Percentiles rank a stretch among this genome's conserved stretches.
phyloP scores from a whole-genome alignment of 2,888 invertebrate species.

The Noctua pronuba region DNA sequence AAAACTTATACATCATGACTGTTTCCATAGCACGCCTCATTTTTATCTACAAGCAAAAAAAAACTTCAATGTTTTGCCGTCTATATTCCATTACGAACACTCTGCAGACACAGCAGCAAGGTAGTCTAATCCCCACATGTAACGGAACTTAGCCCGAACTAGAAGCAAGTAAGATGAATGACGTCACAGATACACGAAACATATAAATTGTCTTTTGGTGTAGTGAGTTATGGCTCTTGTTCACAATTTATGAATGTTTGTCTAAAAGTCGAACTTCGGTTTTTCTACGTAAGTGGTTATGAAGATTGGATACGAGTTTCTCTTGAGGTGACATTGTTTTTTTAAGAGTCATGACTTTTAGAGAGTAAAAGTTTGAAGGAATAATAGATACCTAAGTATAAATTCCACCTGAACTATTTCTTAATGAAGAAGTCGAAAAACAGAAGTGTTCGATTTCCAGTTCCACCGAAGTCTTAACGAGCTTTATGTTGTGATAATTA shows the following conservation, averaged over 20 bases:
- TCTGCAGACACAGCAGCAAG: neutral
- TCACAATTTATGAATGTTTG: conserved; percentile 52
- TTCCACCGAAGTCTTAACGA: neutral
- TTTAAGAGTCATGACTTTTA: neutral
- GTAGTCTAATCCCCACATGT: conserved; percentile 15
- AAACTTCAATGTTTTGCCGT: no score
- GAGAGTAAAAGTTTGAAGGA: neutral
- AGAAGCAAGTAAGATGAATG: conserved; percentile 44
- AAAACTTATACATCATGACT: neutral
- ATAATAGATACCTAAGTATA: neutral
- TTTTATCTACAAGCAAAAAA: neutral
- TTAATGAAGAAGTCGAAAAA: neutral
- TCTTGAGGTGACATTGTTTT: conserved; percentile 5
- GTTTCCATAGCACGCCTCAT: neutral
- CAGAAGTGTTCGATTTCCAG: neutral
- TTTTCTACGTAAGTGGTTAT: conserved; percentile 42
- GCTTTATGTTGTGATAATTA: neutral
- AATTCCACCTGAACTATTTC: neutral
- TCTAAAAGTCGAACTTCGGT: conserved; percentile 20
- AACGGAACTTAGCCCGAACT: conserved; percentile 34
- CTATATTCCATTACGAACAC: neutral
- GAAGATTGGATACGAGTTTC: conserved; percentile 1
- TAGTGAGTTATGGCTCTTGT: conserved; percentile 52
- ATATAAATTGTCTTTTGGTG: conserved; percentile 50
- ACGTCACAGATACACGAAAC: conserved; percentile 47